A percentile compares a stretch with the other conserved stretches of the same genome.
These are phyloP conservation scores for Platichthys flesus DNA, from an alignment of 2,113 vertebrate species.

Conservation along the genomic window DNA sequence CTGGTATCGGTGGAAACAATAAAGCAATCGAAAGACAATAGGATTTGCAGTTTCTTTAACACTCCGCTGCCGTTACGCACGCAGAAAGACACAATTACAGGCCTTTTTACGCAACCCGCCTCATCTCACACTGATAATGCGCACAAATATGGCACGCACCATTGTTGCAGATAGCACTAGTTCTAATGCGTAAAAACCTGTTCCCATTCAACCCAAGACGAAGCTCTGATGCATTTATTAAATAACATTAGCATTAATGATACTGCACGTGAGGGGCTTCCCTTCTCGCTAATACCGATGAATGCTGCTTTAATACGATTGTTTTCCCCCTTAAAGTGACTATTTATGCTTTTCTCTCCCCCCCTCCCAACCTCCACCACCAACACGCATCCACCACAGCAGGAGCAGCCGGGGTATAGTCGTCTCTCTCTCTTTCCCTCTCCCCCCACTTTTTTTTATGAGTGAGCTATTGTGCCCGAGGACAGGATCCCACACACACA, in stretches of 20 bases:
- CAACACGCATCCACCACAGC: constrained; percentile 76
- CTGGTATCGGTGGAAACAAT: constrained; percentile 60
- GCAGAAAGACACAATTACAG: constrained; percentile 53
- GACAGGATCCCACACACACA: constrained; percentile 99
- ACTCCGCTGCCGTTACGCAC: constrained; percentile 52
- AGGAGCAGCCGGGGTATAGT: constrained; percentile 90
- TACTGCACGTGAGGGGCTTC: constrained; percentile 84
- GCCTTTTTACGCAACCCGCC: constrained; percentile 30
- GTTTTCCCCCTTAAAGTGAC: constrained; percentile 92
- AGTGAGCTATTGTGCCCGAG: constrained; percentile 96
- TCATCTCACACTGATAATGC: constrained; percentile 52
- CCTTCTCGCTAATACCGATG: constrained; percentile 86
- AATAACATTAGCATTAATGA: constrained; percentile 82
- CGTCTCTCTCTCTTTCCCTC: background rate
- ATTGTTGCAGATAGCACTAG: constrained; percentile 71
- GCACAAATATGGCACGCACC: constrained; percentile 42
- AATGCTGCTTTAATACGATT: constrained; percentile 94
- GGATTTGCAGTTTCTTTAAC: constrained; percentile 62
- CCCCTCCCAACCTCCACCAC: background rate
- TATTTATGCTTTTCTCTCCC: constrained; percentile 84
- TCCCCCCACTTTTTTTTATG: constrained; percentile 82
- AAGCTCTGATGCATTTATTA: constrained; percentile 75
- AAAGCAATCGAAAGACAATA: constrained; percentile 43
- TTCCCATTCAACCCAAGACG: constrained; percentile 62
- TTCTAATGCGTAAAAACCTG: constrained; percentile 75